phyloP scores from a whole-genome alignment of 23 tunicate genomes.

The Clavelina lepadiformis region DNA sequence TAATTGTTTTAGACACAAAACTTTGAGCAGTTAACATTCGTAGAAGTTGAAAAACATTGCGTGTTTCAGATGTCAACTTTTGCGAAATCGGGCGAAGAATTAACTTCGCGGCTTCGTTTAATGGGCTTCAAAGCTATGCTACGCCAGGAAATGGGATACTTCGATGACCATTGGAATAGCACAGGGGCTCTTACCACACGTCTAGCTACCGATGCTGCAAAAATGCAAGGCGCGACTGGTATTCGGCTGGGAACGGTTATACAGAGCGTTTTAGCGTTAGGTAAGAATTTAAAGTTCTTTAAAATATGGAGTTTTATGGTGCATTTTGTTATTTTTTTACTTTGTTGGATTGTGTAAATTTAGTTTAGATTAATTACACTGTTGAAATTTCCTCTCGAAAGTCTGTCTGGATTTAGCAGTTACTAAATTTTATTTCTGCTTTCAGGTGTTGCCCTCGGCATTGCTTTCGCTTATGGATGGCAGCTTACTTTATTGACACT shows the following conservation, averaged over 20 bases:
- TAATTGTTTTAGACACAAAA: no score
- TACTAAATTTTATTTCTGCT: neutral
- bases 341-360: no score
- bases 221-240: slow-evolving; percentile 91
- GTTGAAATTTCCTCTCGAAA: no score
- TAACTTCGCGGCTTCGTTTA: slow-evolving; percentile 67
- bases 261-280: slow-evolving; percentile 70
- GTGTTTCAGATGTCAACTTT: slow-evolving; percentile 15
- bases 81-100: slow-evolving; percentile 95
- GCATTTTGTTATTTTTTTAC: neutral
- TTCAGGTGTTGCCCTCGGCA: slow-evolving; percentile 83
- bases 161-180: slow-evolving; percentile 83
- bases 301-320: no score
- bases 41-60: no score
- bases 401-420: neutral
- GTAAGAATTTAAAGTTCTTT: no score
- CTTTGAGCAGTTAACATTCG: no score
- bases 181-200: slow-evolving; percentile 91
- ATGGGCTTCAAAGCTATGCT: slow-evolving; percentile 56
- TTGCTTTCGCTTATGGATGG: slow-evolving; percentile 92
- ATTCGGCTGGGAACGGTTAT: slow-evolving; percentile 42
- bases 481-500: slow-evolving; percentile 71
- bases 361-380: no score
- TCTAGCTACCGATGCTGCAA: slow-evolving; percentile 80
- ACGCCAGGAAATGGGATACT: slow-evolving; percentile 84